phyloP scores from a whole-genome alignment of 2,888 invertebrate species.

The Baronia brevicornis region DNA sequence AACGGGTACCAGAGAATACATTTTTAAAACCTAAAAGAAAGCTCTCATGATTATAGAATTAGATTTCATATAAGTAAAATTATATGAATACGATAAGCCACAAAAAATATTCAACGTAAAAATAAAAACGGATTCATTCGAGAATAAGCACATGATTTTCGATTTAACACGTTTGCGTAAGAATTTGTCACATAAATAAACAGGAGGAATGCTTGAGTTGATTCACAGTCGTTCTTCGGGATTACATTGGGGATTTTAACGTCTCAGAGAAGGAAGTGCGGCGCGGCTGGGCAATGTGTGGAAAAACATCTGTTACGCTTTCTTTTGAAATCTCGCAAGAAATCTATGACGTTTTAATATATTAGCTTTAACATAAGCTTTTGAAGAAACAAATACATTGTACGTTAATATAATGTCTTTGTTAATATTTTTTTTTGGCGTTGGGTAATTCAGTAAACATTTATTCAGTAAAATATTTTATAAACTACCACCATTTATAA shows the following conservation, averaged over 20 bases:
- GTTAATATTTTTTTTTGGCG: too few species aligned
- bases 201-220: conserved; percentile 62
- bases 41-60: too few species aligned
- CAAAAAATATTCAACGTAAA: conserved; percentile 15
- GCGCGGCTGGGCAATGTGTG: conserved; percentile 49
- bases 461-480: too few species aligned
- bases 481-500: too few species aligned
- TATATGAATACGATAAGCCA: too few species aligned
- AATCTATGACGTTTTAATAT: conserved; percentile 30
- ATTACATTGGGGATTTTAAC: conserved; percentile 67
- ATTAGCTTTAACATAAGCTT: conserved; percentile 20
- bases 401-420: not conserved
- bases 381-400: not conserved
- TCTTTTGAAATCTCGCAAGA: conserved; percentile 48
- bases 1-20: too few species aligned
- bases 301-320: conserved; percentile 69
- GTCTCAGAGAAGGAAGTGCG: conserved; percentile 33
- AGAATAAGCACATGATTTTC: conserved; percentile 51
- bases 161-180: conserved; percentile 58
- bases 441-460: too few species aligned
- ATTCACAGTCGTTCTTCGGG: conserved; percentile 58
- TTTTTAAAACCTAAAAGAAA: too few species aligned
- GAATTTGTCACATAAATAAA: conserved; percentile 74
- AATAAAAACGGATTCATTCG: conserved; percentile 33
- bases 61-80: too few species aligned